Evolutionary conservation across 2,888 invertebrate genomes (phyloP), one percentile per base, ranked within the genome.

Genomic region (Erannis defoliaria): DNA sequence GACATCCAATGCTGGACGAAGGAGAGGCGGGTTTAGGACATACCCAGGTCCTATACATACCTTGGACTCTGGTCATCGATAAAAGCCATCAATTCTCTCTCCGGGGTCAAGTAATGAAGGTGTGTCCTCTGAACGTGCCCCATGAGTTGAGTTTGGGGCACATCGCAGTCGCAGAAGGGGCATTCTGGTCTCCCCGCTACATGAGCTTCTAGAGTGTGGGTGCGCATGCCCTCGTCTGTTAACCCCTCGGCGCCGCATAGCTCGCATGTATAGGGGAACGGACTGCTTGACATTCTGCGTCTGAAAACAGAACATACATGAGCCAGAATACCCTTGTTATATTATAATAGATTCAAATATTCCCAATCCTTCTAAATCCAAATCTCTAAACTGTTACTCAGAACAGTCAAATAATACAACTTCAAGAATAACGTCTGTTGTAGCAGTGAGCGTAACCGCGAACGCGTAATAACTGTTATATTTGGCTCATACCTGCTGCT

Each of bases 81-180:
- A 74, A 96, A 96, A 26, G 95, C 95, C 94, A 96, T 95, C 70
- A 95, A 90, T 79, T 97, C 96, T 65, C 95, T 94, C 80, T 97
- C 96, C 0, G 97, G 97, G 43, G 97, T 97, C 50, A 97, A 87
- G 80, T 96, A 97, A 81, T 97, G 97, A 68, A 97, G 93, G 86
- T 97, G 97, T n/a, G 96, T 96, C 71, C 95, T 95, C 83, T 97
- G 97, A 1, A 97, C 97, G 80, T 97, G 97, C 1, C 96, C 90
- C 66, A 96, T 90, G 74, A 97, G 94, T 76, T 97, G 96, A 5
- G 95, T 95, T 18, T 96, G 95, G 10, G 96, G 95, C 43, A 96
- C 95, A 14, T 95, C 94, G 67, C 96, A 94, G 81, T 96, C 96
- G 84, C 97, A 97, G 81, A 97, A 97, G 0, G 97, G 97, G 78